These are phyloP conservation scores for Andinoacara biseriatus DNA, from an alignment of 2,113 vertebrate genomes.

Conservation along the genomic window DNA sequence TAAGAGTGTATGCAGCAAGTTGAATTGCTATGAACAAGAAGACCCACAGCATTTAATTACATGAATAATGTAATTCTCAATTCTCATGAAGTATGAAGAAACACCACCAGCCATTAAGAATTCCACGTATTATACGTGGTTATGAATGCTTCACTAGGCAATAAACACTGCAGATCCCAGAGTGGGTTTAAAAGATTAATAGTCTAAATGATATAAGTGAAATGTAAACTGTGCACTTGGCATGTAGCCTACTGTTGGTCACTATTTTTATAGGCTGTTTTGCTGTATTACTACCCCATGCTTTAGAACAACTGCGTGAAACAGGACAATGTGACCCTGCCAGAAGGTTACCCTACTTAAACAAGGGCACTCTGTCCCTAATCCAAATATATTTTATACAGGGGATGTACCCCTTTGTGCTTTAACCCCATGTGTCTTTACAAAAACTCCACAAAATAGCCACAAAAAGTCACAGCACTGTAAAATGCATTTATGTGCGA, in stretches of 20 bases:
- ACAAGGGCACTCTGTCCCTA: conserved; percentile 52
- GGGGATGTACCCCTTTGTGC: conserved; percentile 12
- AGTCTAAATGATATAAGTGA: neutral
- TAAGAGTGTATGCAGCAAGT: neutral
- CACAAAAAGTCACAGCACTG: neutral
- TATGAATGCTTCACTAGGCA: neutral
- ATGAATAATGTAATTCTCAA: too few species aligned
- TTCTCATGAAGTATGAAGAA: too few species aligned
- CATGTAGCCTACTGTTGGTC: neutral
- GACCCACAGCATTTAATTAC: too few species aligned
- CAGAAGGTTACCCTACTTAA: conserved; percentile 57
- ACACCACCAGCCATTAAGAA: too few species aligned
- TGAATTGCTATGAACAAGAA: neutral
- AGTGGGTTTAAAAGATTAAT: neutral
- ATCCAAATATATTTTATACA: conserved; percentile 46
- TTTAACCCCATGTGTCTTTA: conserved; percentile 18
- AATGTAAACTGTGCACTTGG: neutral
- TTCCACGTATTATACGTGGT: too few species aligned
- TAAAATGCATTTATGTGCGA: neutral
- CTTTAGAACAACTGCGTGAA: conserved; percentile 7
- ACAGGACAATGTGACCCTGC: conserved; percentile 34
- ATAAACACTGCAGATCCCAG: neutral
- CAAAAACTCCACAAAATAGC: neutral
- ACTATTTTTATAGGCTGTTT: neutral
- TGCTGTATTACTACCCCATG: neutral